Conservation (phyloP, 1,140 invertebrate genomes). For the Drosophila novamexicana region DNA sequence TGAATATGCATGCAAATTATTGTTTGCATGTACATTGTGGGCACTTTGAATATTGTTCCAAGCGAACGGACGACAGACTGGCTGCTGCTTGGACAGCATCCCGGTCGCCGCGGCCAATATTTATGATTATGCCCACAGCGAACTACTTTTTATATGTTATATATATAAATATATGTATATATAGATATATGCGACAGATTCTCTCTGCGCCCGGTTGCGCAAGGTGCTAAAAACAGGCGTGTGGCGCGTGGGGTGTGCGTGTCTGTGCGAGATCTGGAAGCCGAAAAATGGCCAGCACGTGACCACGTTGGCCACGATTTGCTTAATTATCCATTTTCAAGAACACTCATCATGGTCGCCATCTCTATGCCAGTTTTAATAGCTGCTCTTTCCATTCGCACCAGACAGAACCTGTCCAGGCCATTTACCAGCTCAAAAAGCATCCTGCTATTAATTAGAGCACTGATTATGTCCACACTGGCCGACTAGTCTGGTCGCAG, state of each 20-base stretch:
- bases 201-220: slow-evolving; percentile 56
- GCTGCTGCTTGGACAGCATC: background rate
- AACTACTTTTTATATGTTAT: background rate
- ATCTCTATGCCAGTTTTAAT: background rate
- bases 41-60: slow-evolving; percentile 59
- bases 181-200: slow-evolving; percentile 50
- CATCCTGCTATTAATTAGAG: slow-evolving; percentile 42
- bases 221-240: slow-evolving; percentile 55
- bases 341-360: slow-evolving; percentile 37
- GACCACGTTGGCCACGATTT: slow-evolving; percentile 42
- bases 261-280: slow-evolving; percentile 37
- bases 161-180: background rate
- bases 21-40: slow-evolving; percentile 8
- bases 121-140: slow-evolving; percentile 36
- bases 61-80: slow-evolving; percentile 21
- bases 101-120: slow-evolving; percentile 14
- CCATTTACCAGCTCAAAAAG: slow-evolving; percentile 22
- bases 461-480: slow-evolving; percentile 30
- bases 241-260: background rate
- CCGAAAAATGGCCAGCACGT: slow-evolving; percentile 55
- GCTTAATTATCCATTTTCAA: slow-evolving; percentile 74
- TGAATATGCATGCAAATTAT: slow-evolving; percentile 4
- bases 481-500: background rate
- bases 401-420: background rate
- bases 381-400: background rate